These are phyloP conservation scores for Eira barbara DNA, from an alignment of 2,113 vertebrate species.

Conservation along the genomic window DNA sequence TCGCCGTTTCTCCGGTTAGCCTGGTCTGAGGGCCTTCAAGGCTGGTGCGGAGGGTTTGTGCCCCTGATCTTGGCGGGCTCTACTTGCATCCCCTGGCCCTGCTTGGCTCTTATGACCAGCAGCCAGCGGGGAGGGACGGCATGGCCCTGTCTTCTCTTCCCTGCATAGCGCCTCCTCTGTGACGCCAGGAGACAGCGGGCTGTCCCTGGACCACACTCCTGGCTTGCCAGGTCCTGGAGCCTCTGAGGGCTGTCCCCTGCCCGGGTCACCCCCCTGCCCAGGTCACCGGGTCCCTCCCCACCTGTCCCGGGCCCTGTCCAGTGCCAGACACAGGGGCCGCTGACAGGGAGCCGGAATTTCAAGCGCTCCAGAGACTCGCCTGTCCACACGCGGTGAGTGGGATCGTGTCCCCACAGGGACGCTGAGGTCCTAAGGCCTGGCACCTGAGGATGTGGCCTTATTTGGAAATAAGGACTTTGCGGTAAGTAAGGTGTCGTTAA, in stretches of 20 bases:
- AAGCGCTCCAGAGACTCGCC: fast-evolving
- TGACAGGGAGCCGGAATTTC: no score
- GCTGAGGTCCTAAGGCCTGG: neutral
- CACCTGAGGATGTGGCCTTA: neutral
- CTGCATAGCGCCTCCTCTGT: no score
- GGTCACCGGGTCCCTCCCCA: neutral
- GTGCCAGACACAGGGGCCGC: no score
- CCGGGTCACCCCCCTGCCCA: fast-evolving
- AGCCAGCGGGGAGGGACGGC: neutral
- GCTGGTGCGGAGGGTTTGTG: neutral
- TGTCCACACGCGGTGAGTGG: fast-evolving
- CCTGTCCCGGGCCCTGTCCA: neutral
- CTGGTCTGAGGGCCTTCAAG: neutral
- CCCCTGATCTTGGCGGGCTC: neutral
- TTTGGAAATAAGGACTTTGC: neutral
- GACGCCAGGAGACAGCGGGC: neutral
- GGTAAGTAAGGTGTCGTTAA: neutral
- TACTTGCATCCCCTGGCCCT: neutral
- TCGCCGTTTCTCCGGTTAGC: fast-evolving
- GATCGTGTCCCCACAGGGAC: fast-evolving
- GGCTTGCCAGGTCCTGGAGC: neutral
- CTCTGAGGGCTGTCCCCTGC: no score
- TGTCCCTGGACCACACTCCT: fast-evolving
- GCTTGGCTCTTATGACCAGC: neutral
- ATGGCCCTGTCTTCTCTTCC: neutral